phyloP scores from a whole-genome alignment of 2,888 invertebrate genomes.

The Oligia fasciuncula region DNA sequence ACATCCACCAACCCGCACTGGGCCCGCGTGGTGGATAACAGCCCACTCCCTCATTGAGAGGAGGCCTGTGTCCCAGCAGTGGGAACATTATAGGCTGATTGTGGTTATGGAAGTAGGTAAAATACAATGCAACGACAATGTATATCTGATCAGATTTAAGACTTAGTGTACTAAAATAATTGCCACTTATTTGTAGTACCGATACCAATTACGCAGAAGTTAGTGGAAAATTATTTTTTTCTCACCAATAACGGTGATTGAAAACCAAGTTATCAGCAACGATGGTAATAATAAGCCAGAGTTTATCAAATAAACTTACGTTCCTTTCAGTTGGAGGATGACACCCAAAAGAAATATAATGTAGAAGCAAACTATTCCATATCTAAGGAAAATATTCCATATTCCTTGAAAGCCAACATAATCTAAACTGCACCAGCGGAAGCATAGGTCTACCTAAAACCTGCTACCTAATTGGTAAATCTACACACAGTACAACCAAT shows the following conservation, averaged over 20 bases:
- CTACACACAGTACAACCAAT: constrained; percentile 11
- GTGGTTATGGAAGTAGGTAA: too few relatives aligned
- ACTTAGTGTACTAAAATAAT: constrained; percentile 42
- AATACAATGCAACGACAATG: not conserved
- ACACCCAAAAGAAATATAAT: not conserved
- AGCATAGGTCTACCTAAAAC: not conserved
- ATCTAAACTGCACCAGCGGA: not conserved
- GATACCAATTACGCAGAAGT: constrained; percentile 27
- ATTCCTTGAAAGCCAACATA: not conserved
- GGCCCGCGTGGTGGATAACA: too few relatives aligned
- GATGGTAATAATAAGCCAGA: not conserved
- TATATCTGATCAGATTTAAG: constrained; percentile 30
- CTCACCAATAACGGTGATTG: not conserved
- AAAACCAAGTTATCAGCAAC: not conserved
- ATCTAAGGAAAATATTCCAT: not conserved
- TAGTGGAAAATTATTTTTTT: not conserved
- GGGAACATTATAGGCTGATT: too few relatives aligned
- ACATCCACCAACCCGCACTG: too few relatives aligned
- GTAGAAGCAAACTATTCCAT: not conserved
- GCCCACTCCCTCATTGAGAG: too few relatives aligned
- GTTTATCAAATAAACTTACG: not conserved
- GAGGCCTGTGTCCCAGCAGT: too few relatives aligned
- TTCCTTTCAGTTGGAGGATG: not conserved
- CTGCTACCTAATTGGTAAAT: constrained; percentile 9
- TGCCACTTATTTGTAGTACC: constrained; percentile 42